Evolutionary conservation across 2,888 invertebrate species (phyloP).

Genomic region (Drosophila robusta): DNA sequence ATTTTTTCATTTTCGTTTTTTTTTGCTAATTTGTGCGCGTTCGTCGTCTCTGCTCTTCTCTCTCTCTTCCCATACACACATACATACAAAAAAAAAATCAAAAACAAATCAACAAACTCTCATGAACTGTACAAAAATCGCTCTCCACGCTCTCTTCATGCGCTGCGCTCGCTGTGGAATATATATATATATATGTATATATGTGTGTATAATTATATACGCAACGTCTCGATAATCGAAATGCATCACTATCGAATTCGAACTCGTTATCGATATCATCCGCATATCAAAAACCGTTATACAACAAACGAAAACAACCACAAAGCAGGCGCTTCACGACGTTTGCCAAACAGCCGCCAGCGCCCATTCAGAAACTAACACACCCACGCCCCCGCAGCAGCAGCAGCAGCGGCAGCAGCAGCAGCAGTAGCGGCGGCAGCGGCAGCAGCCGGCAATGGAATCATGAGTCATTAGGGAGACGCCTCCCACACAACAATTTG

Average conservation of each 20-base stretch:
- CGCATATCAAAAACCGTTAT: conserved; percentile 37
- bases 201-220: conserved; percentile 12
- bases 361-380: conserved; percentile 72
- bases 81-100: conserved; percentile 29
- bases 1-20: conserved; percentile 68
- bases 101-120: conserved; percentile 33
- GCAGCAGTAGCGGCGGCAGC: conserved; percentile 37
- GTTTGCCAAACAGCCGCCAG: conserved; percentile 81
- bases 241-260: conserved; percentile 32
- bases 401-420: conserved; percentile 33
- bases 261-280: conserved; percentile 33
- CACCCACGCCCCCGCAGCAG: conserved; percentile 49
- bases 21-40: conserved; percentile 78
- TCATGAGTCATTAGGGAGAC: conserved; percentile 60
- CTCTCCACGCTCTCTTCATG: conserved; percentile 77
- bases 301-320: conserved; percentile 17
- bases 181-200: conserved; percentile 30
- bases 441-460: conserved; percentile 64
- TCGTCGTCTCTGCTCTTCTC: conserved; percentile 78
- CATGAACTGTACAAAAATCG: conserved; percentile 69
- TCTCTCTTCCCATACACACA: conserved; percentile 67
- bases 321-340: conserved; percentile 85
- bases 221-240: conserved; percentile 39
- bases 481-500: conserved; percentile 38
- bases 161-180: conserved; percentile 77